These are phyloP conservation scores for Hyperoodon ampullatus DNA, from an alignment of 2,113 vertebrate genomes.

Conservation along the genomic window DNA sequence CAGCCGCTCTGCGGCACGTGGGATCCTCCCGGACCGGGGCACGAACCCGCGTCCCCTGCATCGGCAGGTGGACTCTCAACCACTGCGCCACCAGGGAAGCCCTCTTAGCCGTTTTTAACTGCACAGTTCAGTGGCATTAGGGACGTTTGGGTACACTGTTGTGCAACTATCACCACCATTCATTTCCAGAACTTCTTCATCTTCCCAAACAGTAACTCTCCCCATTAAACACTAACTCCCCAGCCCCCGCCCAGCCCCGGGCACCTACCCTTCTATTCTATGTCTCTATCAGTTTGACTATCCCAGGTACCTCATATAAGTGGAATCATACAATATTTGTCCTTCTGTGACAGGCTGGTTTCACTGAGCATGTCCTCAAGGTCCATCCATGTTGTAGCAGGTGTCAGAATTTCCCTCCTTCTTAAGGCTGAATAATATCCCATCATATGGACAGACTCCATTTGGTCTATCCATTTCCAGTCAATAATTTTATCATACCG, in stretches of 20 bases:
- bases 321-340: background rate
- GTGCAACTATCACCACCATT: background rate
- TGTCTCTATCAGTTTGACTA: background rate
- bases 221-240: background rate
- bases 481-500: background rate
- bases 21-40: too few species aligned
- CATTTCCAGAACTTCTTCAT: too few species aligned
- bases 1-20: too few species aligned
- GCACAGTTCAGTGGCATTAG: background rate
- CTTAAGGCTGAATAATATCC: background rate
- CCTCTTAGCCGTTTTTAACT: background rate
- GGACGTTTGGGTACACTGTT: background rate
- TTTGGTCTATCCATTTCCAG: background rate
- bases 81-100: too few species aligned
- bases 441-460: background rate
- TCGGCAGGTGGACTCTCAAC: too few species aligned
- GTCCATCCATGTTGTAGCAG: background rate
- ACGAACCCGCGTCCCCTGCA: too few species aligned
- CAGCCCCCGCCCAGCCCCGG: background rate
- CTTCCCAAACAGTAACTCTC: background rate
- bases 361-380: background rate
- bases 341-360: background rate
- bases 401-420: background rate
- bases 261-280: background rate
- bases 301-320: background rate